phyloP scores from a whole-genome alignment of 2,888 invertebrate species.

The Philaethria dido region DNA sequence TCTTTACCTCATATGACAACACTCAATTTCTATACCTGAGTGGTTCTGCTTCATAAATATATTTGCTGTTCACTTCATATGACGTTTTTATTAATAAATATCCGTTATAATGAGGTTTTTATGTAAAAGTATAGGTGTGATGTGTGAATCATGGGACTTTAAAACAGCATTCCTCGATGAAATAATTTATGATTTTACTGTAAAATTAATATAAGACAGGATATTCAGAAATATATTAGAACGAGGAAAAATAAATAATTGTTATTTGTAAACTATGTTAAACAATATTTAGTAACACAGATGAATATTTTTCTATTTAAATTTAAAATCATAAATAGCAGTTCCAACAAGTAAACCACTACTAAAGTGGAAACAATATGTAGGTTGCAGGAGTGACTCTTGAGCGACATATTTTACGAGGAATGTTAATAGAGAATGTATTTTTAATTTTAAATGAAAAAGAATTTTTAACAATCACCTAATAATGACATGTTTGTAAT shows the following conservation, averaged over 20 bases:
- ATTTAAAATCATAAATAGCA: background rate
- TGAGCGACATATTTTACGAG: background rate
- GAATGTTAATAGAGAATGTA: background rate
- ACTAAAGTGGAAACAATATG: too few relatives aligned
- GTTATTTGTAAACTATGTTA: slow-evolving; percentile 1
- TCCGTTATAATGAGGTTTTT: slow-evolving; percentile 43
- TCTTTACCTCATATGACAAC: slow-evolving; percentile 10
- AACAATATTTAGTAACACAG: background rate
- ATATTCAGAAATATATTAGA: slow-evolving; percentile 5
- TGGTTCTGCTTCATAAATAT: slow-evolving; percentile 27
- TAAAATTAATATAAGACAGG: slow-evolving; percentile 12
- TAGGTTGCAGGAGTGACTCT: background rate
- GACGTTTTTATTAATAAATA: slow-evolving; percentile 21
- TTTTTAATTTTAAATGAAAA: background rate
- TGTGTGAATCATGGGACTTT: slow-evolving; percentile 32
- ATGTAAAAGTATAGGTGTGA: slow-evolving; percentile 39
- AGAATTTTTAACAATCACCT: background rate
- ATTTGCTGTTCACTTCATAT: slow-evolving; percentile 36
- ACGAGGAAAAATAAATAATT: slow-evolving; percentile 13
- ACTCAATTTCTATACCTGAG: slow-evolving; percentile 4
- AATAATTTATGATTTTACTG: background rate
- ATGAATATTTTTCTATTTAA: background rate
- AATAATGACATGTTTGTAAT: background rate
- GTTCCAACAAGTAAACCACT: background rate
- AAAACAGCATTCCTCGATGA: slow-evolving; percentile 24